Percentiles rank a stretch among this genome's conserved stretches.
Evolutionary conservation across 2,888 invertebrate species (phyloP).

Genomic region (Hybos culiciformis): DNA sequence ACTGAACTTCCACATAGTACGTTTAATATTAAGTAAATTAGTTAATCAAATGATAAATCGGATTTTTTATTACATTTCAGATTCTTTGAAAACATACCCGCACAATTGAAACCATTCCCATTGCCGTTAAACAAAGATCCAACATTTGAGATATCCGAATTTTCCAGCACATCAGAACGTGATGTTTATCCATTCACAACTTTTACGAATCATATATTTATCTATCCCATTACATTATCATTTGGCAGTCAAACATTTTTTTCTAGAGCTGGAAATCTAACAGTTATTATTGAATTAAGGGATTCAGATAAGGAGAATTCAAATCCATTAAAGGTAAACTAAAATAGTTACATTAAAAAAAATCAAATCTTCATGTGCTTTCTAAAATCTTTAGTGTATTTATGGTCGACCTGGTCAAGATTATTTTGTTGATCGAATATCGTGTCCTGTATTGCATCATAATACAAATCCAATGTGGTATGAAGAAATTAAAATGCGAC

Average conservation of each 20-base stretch:
- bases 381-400: conserved; percentile 43
- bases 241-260: conserved; percentile 88
- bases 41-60: too few relatives aligned
- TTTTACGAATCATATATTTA: conserved; percentile 81
- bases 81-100: too few relatives aligned
- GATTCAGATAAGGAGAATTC: conserved; percentile 65
- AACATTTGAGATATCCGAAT: conserved; percentile 74
- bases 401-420: conserved; percentile 56
- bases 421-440: conserved; percentile 50
- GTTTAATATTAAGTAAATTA: conserved; percentile 19
- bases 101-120: conserved; percentile 74
- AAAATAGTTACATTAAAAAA: too few relatives aligned
- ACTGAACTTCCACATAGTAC: conserved; percentile 58
- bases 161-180: conserved; percentile 51
- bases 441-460: conserved; percentile 78
- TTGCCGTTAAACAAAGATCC: conserved; percentile 61
- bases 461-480: conserved; percentile 80
- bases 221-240: conserved; percentile 73
- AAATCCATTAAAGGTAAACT: conserved; percentile 57
- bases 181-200: conserved; percentile 68
- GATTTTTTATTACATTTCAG: too few relatives aligned
- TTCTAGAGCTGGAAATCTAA: conserved; percentile 85
- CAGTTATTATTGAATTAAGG: conserved; percentile 75
- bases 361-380: too few relatives aligned
- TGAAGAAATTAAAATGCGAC: conserved; percentile 82